Base-by-base conservation (phyloP, 2,113 vertebrate species). In the Elephantulus edwardii region DNA sequence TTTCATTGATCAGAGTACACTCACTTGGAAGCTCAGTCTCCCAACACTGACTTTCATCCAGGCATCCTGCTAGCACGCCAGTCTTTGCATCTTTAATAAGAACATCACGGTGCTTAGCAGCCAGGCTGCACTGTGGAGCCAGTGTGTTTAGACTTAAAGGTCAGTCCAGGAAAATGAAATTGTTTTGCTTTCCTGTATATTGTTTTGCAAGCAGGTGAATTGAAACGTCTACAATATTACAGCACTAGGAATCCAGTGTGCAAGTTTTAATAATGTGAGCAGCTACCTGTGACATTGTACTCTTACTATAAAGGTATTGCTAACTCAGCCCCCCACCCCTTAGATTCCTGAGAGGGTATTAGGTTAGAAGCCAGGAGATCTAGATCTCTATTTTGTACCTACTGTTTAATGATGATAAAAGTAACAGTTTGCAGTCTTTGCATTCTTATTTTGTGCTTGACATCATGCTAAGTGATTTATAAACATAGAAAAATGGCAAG, bases 81-180 rank as follows among this genome's bases (percentile, higher is more conserved):
- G 14, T 56, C 91, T 91, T 92, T 86, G 72, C 58, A 71, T 96
- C 93, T 97, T 95, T 94, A 78, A 64, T 95, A 85, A 95, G 76
- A 85, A 50, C 11, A 50, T 40, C 42, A 16, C 48, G 86, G 72
- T 78, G 24, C 83, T 90, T 77, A 86, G 60, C 66, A 83, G 85
- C 26, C 44, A 17, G 13, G 62, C 40, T 82, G 14, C 82, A 26
- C 0, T 16, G 64, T 13, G 2, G 38, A 89, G 50, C 75, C 22
- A 68, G 71, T 46, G 7, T 2, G 14, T 6, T 0, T 42, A 28
- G 64, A 91, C 56, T 93, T 88, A 95, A 95, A 96, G 92, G 90
- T 95, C 93, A 94, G 50, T 30, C 17, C 5, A 46, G 71, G 82
- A 90, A 94, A 95, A 93, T 72, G 50, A 85, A 74, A 92, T 56